Conservation (phyloP, 92 coral and sea anemone species). For the Montipora capitata region DNA sequence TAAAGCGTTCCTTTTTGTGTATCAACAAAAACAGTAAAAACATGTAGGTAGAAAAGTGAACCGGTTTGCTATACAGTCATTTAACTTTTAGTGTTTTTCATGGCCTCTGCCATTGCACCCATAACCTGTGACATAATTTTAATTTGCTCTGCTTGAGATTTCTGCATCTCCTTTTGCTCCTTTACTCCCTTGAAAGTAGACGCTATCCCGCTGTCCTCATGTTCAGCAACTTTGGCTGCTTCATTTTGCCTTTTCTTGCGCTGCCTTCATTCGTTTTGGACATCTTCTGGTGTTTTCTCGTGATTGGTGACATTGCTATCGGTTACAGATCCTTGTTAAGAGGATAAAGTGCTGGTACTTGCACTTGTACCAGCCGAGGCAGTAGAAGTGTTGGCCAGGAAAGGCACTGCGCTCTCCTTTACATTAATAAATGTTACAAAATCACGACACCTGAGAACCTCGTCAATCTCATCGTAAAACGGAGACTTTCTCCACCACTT, state of each 20-base stretch:
- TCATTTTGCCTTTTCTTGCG: not conserved
- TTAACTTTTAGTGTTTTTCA: not conserved
- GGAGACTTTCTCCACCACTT: too few relatives aligned
- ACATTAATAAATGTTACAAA: too few relatives aligned
- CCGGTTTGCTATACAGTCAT: not conserved
- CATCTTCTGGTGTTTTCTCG: not conserved
- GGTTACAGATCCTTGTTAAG: not conserved
- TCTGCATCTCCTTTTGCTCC: too few relatives aligned
- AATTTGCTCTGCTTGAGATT: too few relatives aligned
- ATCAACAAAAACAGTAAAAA: not conserved
- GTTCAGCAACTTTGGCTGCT: constrained; percentile 2
- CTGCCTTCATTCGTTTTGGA: not conserved
- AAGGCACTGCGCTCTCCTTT: too few relatives aligned
- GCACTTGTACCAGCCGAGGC: too few relatives aligned
- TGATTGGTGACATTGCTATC: constrained; percentile 2
- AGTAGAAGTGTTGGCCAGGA: too few relatives aligned
- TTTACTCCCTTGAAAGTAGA: too few relatives aligned
- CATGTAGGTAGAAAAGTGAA: not conserved
- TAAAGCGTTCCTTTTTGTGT: constrained; percentile 22
- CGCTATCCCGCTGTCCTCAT: not conserved
- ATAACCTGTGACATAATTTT: not conserved
- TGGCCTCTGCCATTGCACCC: not conserved
- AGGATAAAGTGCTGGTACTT: not conserved
- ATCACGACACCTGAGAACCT: too few relatives aligned
- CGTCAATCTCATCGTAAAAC: too few relatives aligned